Evolutionary conservation across 2,888 invertebrate species (phyloP), one percentile per base, ranked within the genome.

Genomic region (Eurytoma californica): DNA sequence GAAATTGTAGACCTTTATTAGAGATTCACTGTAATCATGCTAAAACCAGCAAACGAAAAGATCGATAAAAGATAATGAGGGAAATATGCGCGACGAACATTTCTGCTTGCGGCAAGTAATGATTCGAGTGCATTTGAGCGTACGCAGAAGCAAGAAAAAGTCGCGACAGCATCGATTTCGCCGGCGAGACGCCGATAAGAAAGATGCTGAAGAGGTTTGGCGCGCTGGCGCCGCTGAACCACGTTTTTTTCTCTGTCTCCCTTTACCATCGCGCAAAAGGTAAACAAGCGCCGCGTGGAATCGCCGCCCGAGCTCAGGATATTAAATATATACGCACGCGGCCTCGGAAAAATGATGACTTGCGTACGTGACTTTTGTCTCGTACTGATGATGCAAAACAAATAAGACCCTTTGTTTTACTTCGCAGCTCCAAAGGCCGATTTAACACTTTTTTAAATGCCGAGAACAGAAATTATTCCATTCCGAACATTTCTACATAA

Each of bases 151-250:
- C 68, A n/a, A 68, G 76, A 76, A 63, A 61, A 68, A 9, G 20
- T 1, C 18, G 3, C 14, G 49, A 49, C n/a, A 20, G 70, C 55
- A 57, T 68, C 66, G 58, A 60, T 68, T 73, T 67, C 61, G 55
- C 16, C 61, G 51, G 61, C 53, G 47, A 58, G 39, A 24, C n/a
- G 18, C 24, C 18, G 69, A 76, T 76, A 76, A 69, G 69, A 76
- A 76, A 76, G 67, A 69, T 69, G 76, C 69, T 76, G 76, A 69
- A 61, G 69, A 13, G 30, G 63, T 69, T 5, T 51, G 58, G 58
- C 39, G 4, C 68, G 61, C 60, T 75, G 61, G 75, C 75, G 68
- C 60, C 61, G 53, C 30, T 39, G 13, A 65, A 30, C 20, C n/a
- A 5, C n/a, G 24, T 61, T 9, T 66, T 66, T 58, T 66, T n/a